A percentile compares a stretch with the other conserved stretches of the same genome.
Evolutionary conservation across 2,113 vertebrate genomes (phyloP).

Genomic region (Oxyruncus cristatus): DNA sequence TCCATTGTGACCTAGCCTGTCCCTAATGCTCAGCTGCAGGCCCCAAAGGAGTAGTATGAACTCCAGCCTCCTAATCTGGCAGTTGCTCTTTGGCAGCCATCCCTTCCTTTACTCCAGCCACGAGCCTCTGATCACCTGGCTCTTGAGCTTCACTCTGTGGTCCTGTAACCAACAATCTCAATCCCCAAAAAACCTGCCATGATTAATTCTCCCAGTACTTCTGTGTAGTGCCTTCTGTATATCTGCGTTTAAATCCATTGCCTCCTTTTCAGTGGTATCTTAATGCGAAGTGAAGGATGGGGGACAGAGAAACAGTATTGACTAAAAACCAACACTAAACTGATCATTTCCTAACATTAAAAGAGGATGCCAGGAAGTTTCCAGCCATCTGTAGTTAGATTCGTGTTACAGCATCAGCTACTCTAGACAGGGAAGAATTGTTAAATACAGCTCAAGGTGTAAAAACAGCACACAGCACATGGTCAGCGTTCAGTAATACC

Average conservation of each 20-base stretch:
- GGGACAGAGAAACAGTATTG: background rate
- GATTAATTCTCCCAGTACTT: background rate
- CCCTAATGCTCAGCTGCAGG: background rate
- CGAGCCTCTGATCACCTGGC: background rate
- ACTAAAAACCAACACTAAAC: background rate
- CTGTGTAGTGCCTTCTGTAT: background rate
- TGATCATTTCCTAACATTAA: background rate
- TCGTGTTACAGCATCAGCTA: background rate
- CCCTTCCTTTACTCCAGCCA: background rate
- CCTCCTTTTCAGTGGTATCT: background rate
- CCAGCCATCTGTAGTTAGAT: background rate
- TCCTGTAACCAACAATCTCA: background rate
- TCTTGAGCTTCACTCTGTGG: background rate
- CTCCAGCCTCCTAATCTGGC: background rate
- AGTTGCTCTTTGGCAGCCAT: background rate
- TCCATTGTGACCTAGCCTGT: background rate
- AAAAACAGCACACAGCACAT: accelerated
- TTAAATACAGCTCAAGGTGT: background rate
- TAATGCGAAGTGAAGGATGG: background rate
- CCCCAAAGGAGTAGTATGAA: background rate
- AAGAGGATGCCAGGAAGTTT: background rate
- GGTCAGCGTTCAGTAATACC: background rate
- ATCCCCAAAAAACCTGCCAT: background rate
- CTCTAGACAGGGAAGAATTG: background rate
- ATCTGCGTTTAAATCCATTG: background rate